A percentile compares a stretch with the other conserved stretches of the same genome.
Evolutionary conservation across 2,113 vertebrate genomes (phyloP).

Genomic region (Chinchilla lanigera): DNA sequence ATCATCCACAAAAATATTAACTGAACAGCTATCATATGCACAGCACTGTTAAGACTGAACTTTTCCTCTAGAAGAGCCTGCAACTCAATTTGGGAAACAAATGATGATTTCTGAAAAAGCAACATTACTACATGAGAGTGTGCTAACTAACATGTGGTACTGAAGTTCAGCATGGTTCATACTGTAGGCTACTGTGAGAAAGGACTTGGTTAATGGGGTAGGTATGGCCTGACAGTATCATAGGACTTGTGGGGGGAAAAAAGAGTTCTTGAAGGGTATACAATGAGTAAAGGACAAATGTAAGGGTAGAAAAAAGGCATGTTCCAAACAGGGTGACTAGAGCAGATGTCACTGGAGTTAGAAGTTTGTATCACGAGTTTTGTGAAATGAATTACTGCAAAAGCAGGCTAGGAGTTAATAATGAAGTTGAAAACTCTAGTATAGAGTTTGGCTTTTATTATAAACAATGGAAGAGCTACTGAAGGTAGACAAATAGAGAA

Average conservation of each 20-base stretch:
- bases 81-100: conserved; percentile 39
- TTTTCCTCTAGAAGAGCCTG: not conserved
- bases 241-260: not conserved
- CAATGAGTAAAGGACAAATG: not conserved
- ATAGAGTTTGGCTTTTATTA: not conserved
- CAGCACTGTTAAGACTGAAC: conserved; percentile 1
- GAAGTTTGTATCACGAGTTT: not conserved
- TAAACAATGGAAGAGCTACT: not conserved
- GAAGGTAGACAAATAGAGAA: not conserved
- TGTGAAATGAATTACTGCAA: not conserved
- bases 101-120: not conserved
- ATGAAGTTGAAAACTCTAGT: too few species aligned
- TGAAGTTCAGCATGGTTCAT: conserved; percentile 21
- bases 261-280: not conserved
- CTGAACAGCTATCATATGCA: not conserved
- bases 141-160: not conserved
- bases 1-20: conserved; percentile 37
- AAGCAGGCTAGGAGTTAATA: conserved; percentile 26
- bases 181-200: not conserved
- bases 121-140: not conserved
- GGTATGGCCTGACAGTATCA: not conserved
- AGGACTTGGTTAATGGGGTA: not conserved
- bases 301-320: not conserved
- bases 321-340: not conserved
- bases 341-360: not conserved